Evolutionary conservation across 35 echinoderm and acorn worm species (phyloP), one percentile per base, ranked within the genome.

Genomic region (Lytechinus variegatus): DNA sequence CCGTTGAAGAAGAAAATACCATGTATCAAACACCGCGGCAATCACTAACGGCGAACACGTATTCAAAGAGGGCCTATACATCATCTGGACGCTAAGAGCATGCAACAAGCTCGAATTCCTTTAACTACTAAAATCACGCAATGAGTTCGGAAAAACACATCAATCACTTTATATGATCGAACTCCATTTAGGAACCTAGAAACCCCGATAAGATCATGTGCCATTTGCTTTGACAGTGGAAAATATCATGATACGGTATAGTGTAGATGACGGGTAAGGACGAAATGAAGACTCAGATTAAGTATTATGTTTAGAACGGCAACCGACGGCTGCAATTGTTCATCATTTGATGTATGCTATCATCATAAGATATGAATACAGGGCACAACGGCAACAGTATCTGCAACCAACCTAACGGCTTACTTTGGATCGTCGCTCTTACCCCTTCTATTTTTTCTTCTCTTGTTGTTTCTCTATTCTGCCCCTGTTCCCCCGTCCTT

Each of bases 131-230:
- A 79, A 79, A 24, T 79, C 66, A 79, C 66, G 66, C 66, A 79
- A 79, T 79, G 66, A 79, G 66, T 79, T 79, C 4, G 66, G 19
- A 79, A 79, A 79, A 79, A 79, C 66, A 79, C 66, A 79, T 79
- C 66, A 24, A 79, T 79, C 66, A 79, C 66, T 79, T 79, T 79
- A 6, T 24, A 79, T n/a, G 66, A 79, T 19, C 66, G n/a, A 79
- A 79, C 14, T 79, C 66, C 66, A 79, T 79, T 79, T 79, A 79
- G 66, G 66, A 79, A 27, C 66, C 66, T 79, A 79, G 66, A 79
- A 79, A 79, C 19, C 19, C 21, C 19, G n/a, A n/a, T 79, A 60
- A 60, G 57, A 6, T 10, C 16, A 60, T 60, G 10, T 79, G 66
- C 66, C 66, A 24, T 24, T 44, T 79, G 66, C 66, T 7, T 8